A percentile compares a stretch with the other conserved stretches of the same genome.
Evolutionary conservation across 2,888 invertebrate species (phyloP).

Genomic region (Polymixis lichenea): DNA sequence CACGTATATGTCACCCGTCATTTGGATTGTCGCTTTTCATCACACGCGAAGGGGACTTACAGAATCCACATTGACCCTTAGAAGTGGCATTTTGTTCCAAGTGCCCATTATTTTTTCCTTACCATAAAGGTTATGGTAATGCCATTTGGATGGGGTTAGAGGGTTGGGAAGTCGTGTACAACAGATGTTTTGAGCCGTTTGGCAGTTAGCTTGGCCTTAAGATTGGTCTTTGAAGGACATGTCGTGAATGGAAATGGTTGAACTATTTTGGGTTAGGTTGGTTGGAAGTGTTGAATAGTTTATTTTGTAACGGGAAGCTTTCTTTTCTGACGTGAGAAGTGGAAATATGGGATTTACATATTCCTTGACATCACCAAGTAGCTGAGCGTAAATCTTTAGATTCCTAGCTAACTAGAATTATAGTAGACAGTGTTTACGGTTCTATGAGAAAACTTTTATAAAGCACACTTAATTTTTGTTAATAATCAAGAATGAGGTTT

Average conservation of each 20-base stretch:
- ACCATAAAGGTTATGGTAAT: conserved; percentile 89
- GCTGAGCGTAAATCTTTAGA: not conserved
- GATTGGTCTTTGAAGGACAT: conserved; percentile 69
- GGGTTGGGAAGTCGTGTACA: conserved; percentile 76
- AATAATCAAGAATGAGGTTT: too few species aligned
- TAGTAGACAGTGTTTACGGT: not conserved
- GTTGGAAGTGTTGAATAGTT: conserved; percentile 38
- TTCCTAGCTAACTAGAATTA: not conserved
- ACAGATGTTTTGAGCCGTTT: conserved; percentile 83
- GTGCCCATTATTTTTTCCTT: conserved; percentile 86
- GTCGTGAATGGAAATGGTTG: conserved; percentile 75
- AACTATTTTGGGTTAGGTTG: conserved; percentile 46
- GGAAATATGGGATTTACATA: too few species aligned
- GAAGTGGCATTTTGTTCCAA: conserved; percentile 78
- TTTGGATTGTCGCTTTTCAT: conserved; percentile 90
- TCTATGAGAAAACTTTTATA: not conserved
- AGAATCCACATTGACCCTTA: conserved; percentile 80
- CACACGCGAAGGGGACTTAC: conserved; percentile 77
- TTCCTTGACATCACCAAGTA: not conserved
- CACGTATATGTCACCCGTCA: conserved; percentile 89
- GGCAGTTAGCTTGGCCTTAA: conserved; percentile 69
- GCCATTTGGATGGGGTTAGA: conserved; percentile 82
- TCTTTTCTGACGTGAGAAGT: not conserved
- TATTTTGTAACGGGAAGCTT: conserved; percentile 1
- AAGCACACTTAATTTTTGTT: not conserved